Conservation (phyloP, 2,113 vertebrate genomes). For the Ahaetulla prasina region DNA sequence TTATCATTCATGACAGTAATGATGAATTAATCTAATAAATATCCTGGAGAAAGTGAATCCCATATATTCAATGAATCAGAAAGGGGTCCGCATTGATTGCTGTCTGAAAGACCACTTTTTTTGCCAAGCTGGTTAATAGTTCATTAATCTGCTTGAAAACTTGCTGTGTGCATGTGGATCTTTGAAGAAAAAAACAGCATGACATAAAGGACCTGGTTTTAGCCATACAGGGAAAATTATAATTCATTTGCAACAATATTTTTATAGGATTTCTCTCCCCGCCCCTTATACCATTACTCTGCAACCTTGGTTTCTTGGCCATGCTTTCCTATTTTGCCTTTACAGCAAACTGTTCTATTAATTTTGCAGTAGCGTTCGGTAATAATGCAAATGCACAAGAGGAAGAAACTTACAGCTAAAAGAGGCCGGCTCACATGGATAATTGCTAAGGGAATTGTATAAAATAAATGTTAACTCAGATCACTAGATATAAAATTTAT, state of each 20-base stretch:
- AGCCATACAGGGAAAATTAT: constrained; percentile 58
- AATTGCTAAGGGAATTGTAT: constrained; percentile 25
- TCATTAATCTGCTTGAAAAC: constrained; percentile 72
- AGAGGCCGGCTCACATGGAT: constrained; percentile 13
- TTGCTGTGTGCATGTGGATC: constrained; percentile 58
- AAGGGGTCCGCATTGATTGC: constrained; percentile 59
- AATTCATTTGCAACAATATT: constrained; percentile 56
- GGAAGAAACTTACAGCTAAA: constrained; percentile 26
- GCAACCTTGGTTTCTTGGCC: constrained; percentile 36
- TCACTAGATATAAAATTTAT: background rate
- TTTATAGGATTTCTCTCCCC: constrained; percentile 54
- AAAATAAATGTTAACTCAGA: constrained; percentile 1
- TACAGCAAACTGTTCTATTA: constrained; percentile 42
- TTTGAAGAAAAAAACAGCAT: constrained; percentile 43
- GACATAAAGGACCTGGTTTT: constrained; percentile 55
- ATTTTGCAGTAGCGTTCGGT: constrained; percentile 32
- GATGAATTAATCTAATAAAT: constrained; percentile 70
- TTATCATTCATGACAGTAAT: constrained; percentile 57
- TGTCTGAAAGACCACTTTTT: constrained; percentile 52
- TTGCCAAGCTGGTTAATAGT: constrained; percentile 60
- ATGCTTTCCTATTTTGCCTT: constrained; percentile 46
- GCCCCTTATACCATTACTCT: constrained; percentile 45
- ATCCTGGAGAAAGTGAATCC: constrained; percentile 53
- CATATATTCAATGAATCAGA: constrained; percentile 48
- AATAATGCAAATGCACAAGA: constrained; percentile 16